phyloP scores from a whole-genome alignment of 1,140 invertebrate genomes.

The Riptortus pedestris region DNA sequence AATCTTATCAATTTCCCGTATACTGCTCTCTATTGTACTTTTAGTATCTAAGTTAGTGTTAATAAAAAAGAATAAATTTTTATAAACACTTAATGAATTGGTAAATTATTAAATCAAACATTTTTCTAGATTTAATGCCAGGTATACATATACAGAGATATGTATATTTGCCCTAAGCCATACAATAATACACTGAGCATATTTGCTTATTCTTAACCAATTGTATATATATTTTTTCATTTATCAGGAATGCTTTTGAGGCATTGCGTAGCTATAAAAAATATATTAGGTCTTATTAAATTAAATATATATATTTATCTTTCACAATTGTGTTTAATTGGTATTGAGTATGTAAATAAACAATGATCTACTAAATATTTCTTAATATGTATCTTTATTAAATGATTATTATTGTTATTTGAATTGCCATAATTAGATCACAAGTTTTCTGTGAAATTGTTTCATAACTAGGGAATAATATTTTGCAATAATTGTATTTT shows the following conservation, averaged over 20 bases:
- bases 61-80: not conserved
- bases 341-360: constrained; percentile 17
- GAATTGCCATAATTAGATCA: constrained; percentile 9
- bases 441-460: constrained; percentile 4
- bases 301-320: constrained; percentile 15
- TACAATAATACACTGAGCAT: not conserved
- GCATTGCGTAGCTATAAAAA: constrained; percentile 6
- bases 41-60: constrained; percentile 8
- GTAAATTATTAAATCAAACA: not conserved
- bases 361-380: constrained; percentile 15
- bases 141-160: not conserved
- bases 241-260: constrained; percentile 4
- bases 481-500: constrained; percentile 20
- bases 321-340: constrained; percentile 3
- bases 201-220: constrained; percentile 8
- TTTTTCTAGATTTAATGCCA: not conserved
- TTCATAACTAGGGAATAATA: not conserved
- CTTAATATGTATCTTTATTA: constrained; percentile 8
- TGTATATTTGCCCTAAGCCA: constrained; percentile 9
- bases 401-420: constrained; percentile 11
- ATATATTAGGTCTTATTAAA: constrained; percentile 8
- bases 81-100: not conserved
- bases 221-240: constrained; percentile 11
- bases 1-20: not conserved
- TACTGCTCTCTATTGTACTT: constrained; percentile 4